Percentiles rank a stretch among this genome's conserved stretches.
Evolutionary conservation across 2,113 vertebrate species (phyloP).

Genomic region (Gobius niger): DNA sequence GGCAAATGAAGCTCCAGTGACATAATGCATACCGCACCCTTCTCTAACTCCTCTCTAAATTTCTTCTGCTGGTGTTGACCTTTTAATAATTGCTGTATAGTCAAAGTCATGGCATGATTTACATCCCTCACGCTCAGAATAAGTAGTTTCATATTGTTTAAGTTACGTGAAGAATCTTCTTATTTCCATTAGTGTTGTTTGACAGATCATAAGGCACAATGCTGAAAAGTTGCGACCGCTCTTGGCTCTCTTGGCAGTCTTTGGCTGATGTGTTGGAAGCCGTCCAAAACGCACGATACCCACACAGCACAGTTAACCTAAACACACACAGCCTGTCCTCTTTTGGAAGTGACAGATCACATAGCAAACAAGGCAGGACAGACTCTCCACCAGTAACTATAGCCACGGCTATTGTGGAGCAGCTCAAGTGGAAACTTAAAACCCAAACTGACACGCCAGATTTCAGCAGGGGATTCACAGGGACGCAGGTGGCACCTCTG

Average conservation of each 20-base stretch:
- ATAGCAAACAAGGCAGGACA: constrained; percentile 34
- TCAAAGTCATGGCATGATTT: neutral
- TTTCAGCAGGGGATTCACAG: constrained; percentile 26
- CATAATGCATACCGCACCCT: constrained; percentile 22
- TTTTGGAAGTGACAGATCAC: constrained; percentile 39
- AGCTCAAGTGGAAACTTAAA: constrained; percentile 45
- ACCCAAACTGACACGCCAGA: constrained; percentile 32
- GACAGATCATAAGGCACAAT: neutral
- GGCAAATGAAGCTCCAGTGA: constrained; percentile 19
- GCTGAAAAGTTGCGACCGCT: neutral
- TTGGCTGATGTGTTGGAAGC: constrained; percentile 29
- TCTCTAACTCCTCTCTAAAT: neutral
- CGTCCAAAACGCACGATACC: constrained; percentile 14
- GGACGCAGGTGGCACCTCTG: constrained; percentile 21
- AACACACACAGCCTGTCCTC: constrained; percentile 35
- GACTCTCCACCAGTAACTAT: constrained; percentile 20
- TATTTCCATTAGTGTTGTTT: neutral
- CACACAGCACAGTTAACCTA: constrained; percentile 10
- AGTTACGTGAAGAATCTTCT: too few species aligned
- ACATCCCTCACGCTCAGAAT: neutral
- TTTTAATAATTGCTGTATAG: neutral
- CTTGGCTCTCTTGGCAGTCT: neutral
- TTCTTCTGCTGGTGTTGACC: neutral
- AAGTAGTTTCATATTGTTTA: neutral
- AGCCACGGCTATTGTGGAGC: constrained; percentile 23